Evolutionary conservation across 2,888 invertebrate genomes (phyloP), one percentile per base, ranked within the genome.

Genomic region (Reticulitermes lucifugus): DNA sequence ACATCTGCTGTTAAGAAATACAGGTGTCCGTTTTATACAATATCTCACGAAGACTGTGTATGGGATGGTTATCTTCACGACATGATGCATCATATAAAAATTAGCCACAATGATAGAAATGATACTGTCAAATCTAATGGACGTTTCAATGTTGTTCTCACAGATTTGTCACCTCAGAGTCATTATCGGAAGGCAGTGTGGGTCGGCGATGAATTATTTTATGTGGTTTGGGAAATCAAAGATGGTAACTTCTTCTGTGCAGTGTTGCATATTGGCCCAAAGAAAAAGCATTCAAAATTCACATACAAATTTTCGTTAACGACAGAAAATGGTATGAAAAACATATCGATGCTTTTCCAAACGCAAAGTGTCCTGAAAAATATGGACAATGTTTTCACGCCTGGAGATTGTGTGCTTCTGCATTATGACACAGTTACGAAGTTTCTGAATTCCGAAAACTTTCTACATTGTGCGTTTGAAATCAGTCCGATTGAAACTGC

Each of bases 161-260:
- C 77, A 46, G 51, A 46, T 46, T 22, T 77, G 22, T 77, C 43
- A 41, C 77, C 43, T 4, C 7, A 41, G 1, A 1, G 51, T 18
- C 43, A 77, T 21, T 77, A 77, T 12, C 29, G 77, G 12, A 77
- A 51, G 22, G 77, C n/a, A 77, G n/a, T 46, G 46, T 77, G 14
- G n/a, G 9, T 25, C 4, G 41, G 3, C 41, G 43, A 77, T 46
- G 77, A 77, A 46, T 22, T 77, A 6, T 77, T 77, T 46, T 77
- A 77, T n/a, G n/a, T 46, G 12, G 21, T 46, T n/a, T 77, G 77
- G 77, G 46, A 77, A 77, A 46, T 77, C n/a, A n/a, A 77, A 77
- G 77, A 77, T 9, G 77, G 46, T 1, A 46, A 51, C 9, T 46
- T 77, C n/a, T 77, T 21, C 46, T 77, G 77, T n/a, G n/a, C n/a